Conservation (phyloP, 2,113 vertebrate species). For the Cariama cristata region DNA sequence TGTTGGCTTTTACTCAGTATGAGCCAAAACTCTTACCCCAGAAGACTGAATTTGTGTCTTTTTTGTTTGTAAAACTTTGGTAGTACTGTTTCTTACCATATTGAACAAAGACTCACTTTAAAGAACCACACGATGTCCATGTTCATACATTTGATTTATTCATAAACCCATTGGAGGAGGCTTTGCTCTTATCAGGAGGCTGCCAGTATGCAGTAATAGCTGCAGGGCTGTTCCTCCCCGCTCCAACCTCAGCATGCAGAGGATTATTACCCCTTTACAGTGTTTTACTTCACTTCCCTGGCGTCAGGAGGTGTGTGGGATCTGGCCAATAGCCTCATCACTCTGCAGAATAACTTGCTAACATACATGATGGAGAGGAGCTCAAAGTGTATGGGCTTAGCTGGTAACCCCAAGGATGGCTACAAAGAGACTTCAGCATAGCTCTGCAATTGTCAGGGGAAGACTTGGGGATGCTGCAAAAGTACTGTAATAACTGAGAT, state of each 20-base stretch:
- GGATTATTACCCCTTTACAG: not conserved
- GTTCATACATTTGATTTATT: constrained; percentile 8
- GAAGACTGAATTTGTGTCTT: not conserved
- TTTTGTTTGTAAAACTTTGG: not conserved
- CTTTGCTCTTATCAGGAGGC: not conserved
- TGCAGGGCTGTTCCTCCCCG: not conserved
- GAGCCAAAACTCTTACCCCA: not conserved
- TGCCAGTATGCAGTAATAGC: not conserved
- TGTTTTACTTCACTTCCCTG: not conserved
- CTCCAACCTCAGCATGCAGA: not conserved
- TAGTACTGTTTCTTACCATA: not conserved
- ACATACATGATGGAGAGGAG: not conserved
- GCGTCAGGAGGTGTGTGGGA: not conserved
- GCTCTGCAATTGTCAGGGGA: not conserved
- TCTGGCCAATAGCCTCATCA: not conserved
- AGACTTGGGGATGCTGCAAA: not conserved
- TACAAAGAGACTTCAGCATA: not conserved
- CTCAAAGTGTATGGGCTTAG: not conserved
- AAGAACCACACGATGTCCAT: not conserved
- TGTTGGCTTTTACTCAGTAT: not conserved
- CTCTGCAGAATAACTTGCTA: not conserved
- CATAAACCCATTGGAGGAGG: not conserved
- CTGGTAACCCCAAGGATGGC: not conserved
- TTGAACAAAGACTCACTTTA: not conserved
- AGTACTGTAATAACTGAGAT: not conserved